These are phyloP conservation scores for Chaetoderma sp. DNA, from an alignment of 2,888 invertebrate genomes.

Conservation along the genomic window DNA sequence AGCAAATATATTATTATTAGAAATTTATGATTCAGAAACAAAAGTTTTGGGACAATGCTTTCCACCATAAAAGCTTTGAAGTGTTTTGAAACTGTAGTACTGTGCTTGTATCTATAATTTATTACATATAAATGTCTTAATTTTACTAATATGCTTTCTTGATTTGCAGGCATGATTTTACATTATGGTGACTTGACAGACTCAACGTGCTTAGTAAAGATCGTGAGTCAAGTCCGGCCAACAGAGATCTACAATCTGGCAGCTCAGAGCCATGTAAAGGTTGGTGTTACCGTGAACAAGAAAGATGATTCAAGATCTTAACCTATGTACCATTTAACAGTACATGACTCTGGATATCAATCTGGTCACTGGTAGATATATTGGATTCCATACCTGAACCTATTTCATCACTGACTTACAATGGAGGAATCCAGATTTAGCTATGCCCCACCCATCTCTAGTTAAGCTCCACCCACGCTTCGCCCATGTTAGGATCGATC, in stretches of 20 bases:
- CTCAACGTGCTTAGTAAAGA: conserved; percentile 91
- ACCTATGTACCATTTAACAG: conserved; percentile 7
- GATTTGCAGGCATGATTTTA: conserved; percentile 79
- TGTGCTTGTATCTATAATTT: not conserved
- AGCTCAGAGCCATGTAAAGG: conserved; percentile 99
- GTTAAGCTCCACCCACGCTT: too few species aligned
- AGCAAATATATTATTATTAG: too few species aligned
- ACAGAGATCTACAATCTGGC: conserved; percentile 98
- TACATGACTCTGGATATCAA: not conserved
- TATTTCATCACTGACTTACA: not conserved
- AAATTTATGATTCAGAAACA: too few species aligned
- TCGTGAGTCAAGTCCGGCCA: conserved; percentile 83
- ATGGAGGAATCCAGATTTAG: too few species aligned
- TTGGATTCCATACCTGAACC: too few species aligned
- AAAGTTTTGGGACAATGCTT: too few species aligned
- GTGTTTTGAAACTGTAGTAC: too few species aligned
- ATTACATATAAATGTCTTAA: not conserved
- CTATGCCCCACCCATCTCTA: too few species aligned
- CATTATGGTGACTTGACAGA: conserved; percentile 99
- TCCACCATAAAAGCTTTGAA: too few species aligned
- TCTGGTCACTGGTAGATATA: too few species aligned
- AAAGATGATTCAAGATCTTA: conserved; percentile 4
- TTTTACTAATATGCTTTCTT: not conserved
- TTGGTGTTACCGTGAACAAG: conserved; percentile 65
- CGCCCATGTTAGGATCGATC: too few species aligned